Base-by-base conservation (phyloP, 1,140 invertebrate genomes). In the Zaprionus vittiger region DNA sequence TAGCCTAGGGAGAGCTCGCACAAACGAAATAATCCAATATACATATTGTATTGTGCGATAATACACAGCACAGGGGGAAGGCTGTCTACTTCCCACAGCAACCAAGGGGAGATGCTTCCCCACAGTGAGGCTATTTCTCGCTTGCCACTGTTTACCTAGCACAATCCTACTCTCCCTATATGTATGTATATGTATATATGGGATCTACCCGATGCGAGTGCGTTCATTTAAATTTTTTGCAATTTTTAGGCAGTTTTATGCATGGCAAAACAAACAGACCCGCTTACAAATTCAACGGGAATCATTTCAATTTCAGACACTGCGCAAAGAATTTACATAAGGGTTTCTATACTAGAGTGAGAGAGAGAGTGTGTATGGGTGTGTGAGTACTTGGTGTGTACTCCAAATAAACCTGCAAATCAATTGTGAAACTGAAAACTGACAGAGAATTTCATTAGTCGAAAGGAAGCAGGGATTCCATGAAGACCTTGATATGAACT, bases 31-130 rank as follows among this genome's bases (percentile, higher is more conserved):
- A 79, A 72, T 73, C 64, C 68, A 72, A 80, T 77, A 77, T 77
- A 82, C 85, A 90, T 90, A 85, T 90, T 90, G 85, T 82, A 90
- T 90, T 90, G 85, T 90, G 86, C 85, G 86, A 90, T 90, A 90
- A 90, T 89, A 83, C 57, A 47, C 44, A 47, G 65, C 71, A 54
- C 20, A 24, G 38, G 49, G 37, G 66, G 20, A 41, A 37, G 60
- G 17, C 41, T 65, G 72, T 73, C 41, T 67, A 26, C 44, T 47
- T 31, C 38, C 14, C 20, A 26, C 37, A 31, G 49, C 63, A 47
- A n/a, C 49, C 37, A 17, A 31, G 54, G n/a, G 31, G 44, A 61
- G 41, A 49, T 52, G 41, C 73, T 55, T 31, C 41, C 54, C 47
- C 47, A 14, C 9, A 22, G 17, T 52, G 47, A 22, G 9, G 47